Percentiles rank a stretch among this genome's conserved stretches.
These are phyloP conservation scores for Willisornis vidua DNA, from an alignment of 2,113 vertebrate genomes.

Conservation along the genomic window DNA sequence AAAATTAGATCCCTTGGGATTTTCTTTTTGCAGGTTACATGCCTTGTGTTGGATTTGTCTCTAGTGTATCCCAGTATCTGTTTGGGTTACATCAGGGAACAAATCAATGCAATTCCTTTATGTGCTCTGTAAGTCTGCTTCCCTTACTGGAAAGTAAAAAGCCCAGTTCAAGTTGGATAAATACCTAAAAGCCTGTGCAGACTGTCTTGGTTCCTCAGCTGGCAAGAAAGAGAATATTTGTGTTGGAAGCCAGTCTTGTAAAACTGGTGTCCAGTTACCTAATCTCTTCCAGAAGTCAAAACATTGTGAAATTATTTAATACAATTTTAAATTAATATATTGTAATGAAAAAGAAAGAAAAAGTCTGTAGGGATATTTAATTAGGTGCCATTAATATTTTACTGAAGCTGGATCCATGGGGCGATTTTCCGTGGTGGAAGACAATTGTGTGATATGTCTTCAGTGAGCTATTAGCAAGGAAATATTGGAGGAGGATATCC, in stretches of 20 bases:
- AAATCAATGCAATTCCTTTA: neutral
- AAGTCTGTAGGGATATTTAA: neutral
- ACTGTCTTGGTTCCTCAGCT: conserved; percentile 7
- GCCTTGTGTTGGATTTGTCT: neutral
- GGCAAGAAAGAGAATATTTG: conserved; percentile 27
- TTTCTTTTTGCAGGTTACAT: neutral
- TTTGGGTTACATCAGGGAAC: neutral
- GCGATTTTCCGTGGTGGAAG: neutral
- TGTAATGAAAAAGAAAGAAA: neutral
- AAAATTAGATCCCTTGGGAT: neutral
- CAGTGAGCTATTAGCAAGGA: neutral
- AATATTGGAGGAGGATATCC: neutral
- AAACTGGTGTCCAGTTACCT: conserved; percentile 6
- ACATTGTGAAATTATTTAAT: conserved; percentile 16
- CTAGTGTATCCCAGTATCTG: neutral
- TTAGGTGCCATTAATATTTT: neutral
- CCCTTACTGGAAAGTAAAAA: conserved; percentile 6
- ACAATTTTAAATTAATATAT: neutral
- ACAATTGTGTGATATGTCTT: neutral
- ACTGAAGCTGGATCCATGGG: neutral
- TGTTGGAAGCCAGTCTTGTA: conserved; percentile 9
- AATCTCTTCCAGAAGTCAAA: conserved; percentile 43
- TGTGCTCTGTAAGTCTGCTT: neutral
- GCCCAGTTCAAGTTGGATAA: neutral
- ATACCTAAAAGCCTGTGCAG: neutral